Evolutionary conservation across 2,113 vertebrate species (phyloP).

Genomic region (Passerina amoena): DNA sequence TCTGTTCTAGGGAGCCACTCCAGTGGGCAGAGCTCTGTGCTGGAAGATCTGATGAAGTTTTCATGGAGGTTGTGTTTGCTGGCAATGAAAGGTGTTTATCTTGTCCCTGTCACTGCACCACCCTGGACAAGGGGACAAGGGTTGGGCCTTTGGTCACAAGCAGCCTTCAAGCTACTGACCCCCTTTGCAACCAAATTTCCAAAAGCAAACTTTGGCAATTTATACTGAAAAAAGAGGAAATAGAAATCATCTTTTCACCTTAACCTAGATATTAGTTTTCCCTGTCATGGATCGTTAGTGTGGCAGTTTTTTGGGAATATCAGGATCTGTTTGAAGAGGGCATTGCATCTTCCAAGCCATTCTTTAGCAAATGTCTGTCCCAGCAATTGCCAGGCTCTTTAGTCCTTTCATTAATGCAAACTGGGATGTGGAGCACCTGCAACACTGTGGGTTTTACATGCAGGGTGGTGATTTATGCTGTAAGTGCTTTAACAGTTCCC

Average conservation of each 20-base stretch:
- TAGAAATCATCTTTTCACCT: neutral
- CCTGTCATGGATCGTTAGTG: neutral
- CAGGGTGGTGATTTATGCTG: neutral
- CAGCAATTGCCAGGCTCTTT: neutral
- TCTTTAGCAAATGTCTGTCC: neutral
- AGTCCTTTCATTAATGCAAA: neutral
- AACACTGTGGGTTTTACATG: neutral
- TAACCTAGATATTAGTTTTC: neutral
- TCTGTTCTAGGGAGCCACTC: neutral
- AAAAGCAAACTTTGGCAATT: neutral
- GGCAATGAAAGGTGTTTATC: neutral
- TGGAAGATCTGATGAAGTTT: neutral
- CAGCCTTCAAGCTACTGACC: neutral
- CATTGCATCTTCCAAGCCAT: neutral
- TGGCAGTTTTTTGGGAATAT: neutral
- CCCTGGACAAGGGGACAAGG: neutral
- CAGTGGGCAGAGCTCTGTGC: neutral
- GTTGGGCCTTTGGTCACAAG: neutral
- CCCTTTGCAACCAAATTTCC: neutral
- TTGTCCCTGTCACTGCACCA: neutral
- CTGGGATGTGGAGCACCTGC: neutral
- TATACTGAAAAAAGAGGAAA: neutral
- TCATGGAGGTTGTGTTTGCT: neutral
- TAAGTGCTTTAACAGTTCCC: neutral
- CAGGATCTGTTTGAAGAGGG: neutral